phyloP scores from a whole-genome alignment of 2,888 invertebrate genomes.

The Epistrophella euchroma region DNA sequence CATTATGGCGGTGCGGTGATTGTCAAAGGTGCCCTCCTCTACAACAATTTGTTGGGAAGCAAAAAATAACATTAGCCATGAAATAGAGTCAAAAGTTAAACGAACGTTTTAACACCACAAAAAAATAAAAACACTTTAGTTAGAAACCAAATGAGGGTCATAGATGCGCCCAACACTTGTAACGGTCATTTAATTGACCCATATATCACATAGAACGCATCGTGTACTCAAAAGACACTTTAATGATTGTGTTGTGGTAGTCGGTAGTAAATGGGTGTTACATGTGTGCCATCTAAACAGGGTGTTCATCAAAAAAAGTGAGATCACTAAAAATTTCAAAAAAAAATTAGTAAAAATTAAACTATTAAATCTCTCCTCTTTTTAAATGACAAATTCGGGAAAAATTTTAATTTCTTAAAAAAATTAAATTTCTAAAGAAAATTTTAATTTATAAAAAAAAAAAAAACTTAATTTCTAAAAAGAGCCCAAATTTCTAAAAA shows the following conservation, averaged over 20 bases:
- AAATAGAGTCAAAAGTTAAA: constrained; percentile 2
- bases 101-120: constrained; percentile 8
- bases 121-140: constrained; percentile 24
- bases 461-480: no score
- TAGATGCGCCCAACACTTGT: constrained; percentile 54
- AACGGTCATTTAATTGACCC: constrained; percentile 73
- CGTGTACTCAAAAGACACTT: constrained; percentile 59
- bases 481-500: no score
- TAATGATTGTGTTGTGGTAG: constrained; percentile 43
- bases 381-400: no score
- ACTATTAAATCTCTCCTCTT: no score
- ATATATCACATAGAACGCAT: constrained; percentile 70
- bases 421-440: no score
- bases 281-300: neutral
- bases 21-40: neutral
- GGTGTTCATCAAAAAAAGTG: neutral
- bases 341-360: no score
- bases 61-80: neutral
- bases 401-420: no score
- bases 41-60: neutral
- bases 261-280: constrained; percentile 26
- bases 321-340: no score
- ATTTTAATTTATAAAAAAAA: no score
- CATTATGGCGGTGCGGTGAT: neutral
- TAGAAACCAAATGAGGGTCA: constrained; percentile 61